These are phyloP conservation scores for Notothenia coriiceps DNA, from an alignment of 2,113 vertebrate genomes.

Conservation along the genomic window DNA sequence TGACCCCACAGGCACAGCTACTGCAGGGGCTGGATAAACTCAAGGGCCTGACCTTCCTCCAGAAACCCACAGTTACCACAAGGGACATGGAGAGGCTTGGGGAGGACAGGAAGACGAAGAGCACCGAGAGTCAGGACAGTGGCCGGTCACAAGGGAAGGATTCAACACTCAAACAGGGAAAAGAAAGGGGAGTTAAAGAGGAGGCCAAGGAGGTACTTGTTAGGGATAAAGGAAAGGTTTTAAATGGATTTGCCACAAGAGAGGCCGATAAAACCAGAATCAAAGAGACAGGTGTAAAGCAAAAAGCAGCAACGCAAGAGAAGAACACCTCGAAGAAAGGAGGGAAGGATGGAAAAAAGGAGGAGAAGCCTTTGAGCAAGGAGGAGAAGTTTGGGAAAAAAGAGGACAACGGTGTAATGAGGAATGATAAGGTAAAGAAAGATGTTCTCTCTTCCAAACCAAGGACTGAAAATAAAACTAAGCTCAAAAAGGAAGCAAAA, in stretches of 20 bases:
- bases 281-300: slow-evolving; percentile 72
- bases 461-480: slow-evolving; percentile 86
- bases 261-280: slow-evolving; percentile 82
- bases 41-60: slow-evolving; percentile 91
- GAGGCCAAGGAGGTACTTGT: slow-evolving; percentile 73
- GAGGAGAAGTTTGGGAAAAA: slow-evolving; percentile 80
- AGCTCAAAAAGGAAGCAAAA: slow-evolving; percentile 83
- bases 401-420: slow-evolving; percentile 74
- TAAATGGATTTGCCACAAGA: slow-evolving; percentile 71
- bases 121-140: slow-evolving; percentile 90
- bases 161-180: slow-evolving; percentile 54
- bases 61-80: slow-evolving; percentile 88
- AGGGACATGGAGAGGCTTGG: slow-evolving; percentile 85
- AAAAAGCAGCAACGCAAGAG: slow-evolving; percentile 68
- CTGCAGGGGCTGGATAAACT: slow-evolving; percentile 93
- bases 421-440: slow-evolving; percentile 74
- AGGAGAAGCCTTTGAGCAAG: slow-evolving; percentile 80
- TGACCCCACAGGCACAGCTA: slow-evolving; percentile 90
- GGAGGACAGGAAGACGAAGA: slow-evolving; percentile 57
- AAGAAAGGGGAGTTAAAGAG: slow-evolving; percentile 67
- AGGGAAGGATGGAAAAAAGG: slow-evolving; percentile 76
- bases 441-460: slow-evolving; percentile 68
- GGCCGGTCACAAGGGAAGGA: slow-evolving; percentile 83
- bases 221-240: slow-evolving; percentile 81
- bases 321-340: slow-evolving; percentile 84